Conservation (phyloP, 2,113 vertebrate genomes). For the Lethenteron camtschaticum region DNA sequence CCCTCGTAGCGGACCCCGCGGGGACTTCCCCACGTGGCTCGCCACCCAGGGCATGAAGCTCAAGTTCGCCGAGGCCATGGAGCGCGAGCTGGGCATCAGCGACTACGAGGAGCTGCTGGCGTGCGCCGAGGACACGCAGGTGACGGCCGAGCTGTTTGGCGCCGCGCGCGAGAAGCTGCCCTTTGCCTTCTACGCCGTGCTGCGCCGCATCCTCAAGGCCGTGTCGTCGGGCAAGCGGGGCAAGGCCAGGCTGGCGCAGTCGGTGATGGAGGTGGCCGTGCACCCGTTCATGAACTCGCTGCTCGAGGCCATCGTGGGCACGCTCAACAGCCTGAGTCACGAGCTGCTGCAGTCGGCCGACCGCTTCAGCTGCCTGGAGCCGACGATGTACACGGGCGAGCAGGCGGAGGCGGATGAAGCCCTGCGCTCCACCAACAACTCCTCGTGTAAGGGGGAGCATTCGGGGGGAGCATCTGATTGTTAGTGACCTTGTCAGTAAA, state of each 20-base stretch:
- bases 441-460: too few species aligned
- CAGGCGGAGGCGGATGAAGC: too few species aligned
- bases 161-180: conserved; percentile 3
- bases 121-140: background rate
- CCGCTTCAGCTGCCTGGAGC: conserved; percentile 5
- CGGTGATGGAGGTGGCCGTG: background rate
- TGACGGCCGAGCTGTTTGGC: background rate
- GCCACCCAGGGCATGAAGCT: conserved; percentile 3
- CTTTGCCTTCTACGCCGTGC: conserved; percentile 1
- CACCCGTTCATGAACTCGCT: background rate
- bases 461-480: too few species aligned
- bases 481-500: too few species aligned
- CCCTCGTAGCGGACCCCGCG: background rate
- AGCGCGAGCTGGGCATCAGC: conserved; percentile 1
- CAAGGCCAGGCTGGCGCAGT: background rate
- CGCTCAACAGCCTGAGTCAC: background rate
- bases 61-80: conserved; percentile 1
- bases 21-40: background rate
- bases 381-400: background rate
- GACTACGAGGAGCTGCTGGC: conserved; percentile 3
- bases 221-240: background rate
- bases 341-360: conserved; percentile 1
- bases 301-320: conserved; percentile 4
- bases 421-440: too few species aligned
- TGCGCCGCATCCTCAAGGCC: conserved; percentile 1